These are phyloP conservation scores for Lasioglossum baleicum DNA, from an alignment of 1,140 invertebrate genomes.

Conservation along the genomic window DNA sequence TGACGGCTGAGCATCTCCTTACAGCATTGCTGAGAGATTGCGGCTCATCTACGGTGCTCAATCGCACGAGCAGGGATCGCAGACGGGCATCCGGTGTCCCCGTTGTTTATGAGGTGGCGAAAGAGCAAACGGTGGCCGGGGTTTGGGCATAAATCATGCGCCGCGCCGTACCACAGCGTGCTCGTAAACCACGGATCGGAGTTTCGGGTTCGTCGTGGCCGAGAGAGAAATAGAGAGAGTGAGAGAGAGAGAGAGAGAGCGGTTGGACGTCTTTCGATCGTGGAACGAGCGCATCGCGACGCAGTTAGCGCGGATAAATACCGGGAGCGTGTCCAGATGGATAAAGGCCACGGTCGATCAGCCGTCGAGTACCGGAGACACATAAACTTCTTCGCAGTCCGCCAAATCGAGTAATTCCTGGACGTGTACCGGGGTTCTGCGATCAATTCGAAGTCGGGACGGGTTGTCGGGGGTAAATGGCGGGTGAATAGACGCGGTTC, in stretches of 20 bases:
- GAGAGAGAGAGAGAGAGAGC: too few relatives aligned
- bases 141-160: neutral
- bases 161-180: neutral
- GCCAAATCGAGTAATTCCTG: constrained; percentile 29
- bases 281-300: neutral
- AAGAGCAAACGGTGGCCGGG: constrained; percentile 1
- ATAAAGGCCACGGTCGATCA: constrained; percentile 34
- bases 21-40: neutral
- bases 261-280: neutral
- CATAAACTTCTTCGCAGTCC: constrained; percentile 17
- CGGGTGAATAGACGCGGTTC: constrained; percentile 32
- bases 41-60: constrained; percentile 20
- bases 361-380: constrained; percentile 12
- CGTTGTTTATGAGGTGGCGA: constrained; percentile 25
- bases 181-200: constrained; percentile 1
- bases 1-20: too few relatives aligned
- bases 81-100: neutral
- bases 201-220: too few relatives aligned
- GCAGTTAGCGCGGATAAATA: constrained; percentile 11
- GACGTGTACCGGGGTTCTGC: neutral
- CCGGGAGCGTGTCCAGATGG: neutral
- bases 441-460: constrained; percentile 27
- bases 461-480: constrained; percentile 39
- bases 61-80: constrained; percentile 21
- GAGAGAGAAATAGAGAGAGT: too few relatives aligned